Evolutionary conservation across 2,888 invertebrate genomes (phyloP), one percentile per base, ranked within the genome.

Genomic region (Pristionchus fissidentatus): DNA sequence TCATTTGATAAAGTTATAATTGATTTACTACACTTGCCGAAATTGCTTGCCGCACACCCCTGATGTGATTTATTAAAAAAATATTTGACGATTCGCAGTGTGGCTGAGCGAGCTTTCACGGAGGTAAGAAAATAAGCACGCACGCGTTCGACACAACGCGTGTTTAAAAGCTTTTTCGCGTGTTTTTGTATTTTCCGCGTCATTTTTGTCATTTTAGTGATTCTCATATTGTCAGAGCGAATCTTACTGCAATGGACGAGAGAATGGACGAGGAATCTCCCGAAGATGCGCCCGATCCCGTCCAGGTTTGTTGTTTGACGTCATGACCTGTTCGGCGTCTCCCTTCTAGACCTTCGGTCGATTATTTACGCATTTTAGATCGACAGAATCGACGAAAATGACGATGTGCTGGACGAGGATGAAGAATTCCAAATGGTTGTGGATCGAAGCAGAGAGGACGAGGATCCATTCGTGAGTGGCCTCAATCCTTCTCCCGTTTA

Each of bases 381-480:
- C n/a, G 70, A 70, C 41, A 70, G 70, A 70, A 70, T 70, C 70
- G 70, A 70, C 70, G 70, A 70, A 8, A 41, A 35, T 13, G 70
- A 41, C 41, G 41, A 70, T 26, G 41, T 70, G 3, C 41, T 70
- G 8, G 70, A 70, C 13, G 70, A 70, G 19, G 41, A 41, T 26
- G 70, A 70, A 8, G 70, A 70, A 22, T 70, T 26, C 41, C 70
- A 35, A 26, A 70, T 70, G 70, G n/a, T n/a, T n/a, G n/a, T n/a
- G n/a, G 70, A 70, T 8, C 41, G 41, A 22, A 41, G 41, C 19
- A 8, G 70, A 8, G 70, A 70, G 70, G 70, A 70, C 15, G 41
- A 41, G 70, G 70, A 70, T 26, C 70, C 70, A n/a, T 70, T 70
- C 70, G 70, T 70, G 41, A 70, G 70, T 70, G n/a, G n/a, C n/a